These are phyloP conservation scores for Agonopterix heracliana DNA, from an alignment of 2,888 invertebrate species.

Conservation along the genomic window DNA sequence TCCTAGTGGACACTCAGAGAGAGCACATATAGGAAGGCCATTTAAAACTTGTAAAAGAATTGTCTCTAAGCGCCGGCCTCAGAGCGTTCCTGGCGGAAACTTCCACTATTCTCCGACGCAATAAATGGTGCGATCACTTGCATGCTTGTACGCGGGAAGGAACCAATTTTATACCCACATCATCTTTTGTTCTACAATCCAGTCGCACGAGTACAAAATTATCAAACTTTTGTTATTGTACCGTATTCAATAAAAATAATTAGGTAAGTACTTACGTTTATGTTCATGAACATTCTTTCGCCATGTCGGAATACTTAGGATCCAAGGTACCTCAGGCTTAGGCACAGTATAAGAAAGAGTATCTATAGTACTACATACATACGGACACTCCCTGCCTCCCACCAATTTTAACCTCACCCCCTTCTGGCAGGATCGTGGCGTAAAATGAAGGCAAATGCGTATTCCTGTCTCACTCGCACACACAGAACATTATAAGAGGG, in stretches of 20 bases:
- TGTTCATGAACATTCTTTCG: too few relatives aligned
- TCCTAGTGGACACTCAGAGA: slow-evolving; percentile 13
- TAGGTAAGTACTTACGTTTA: too few relatives aligned
- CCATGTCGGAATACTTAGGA: too few relatives aligned
- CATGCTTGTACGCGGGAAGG: slow-evolving; percentile 42
- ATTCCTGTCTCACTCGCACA: too few relatives aligned
- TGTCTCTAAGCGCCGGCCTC: slow-evolving; percentile 45
- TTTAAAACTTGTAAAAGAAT: slow-evolving; percentile 66
- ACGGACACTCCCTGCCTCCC: too few relatives aligned
- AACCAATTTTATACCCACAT: slow-evolving; percentile 40
- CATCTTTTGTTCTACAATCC: slow-evolving; percentile 23
- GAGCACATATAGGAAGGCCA: slow-evolving; percentile 38
- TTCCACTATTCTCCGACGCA: slow-evolving; percentile 59
- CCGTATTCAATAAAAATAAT: neutral
- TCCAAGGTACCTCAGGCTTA: too few relatives aligned
- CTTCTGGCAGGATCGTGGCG: too few relatives aligned
- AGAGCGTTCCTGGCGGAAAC: slow-evolving; percentile 50
- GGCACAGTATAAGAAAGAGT: too few relatives aligned
- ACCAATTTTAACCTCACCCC: too few relatives aligned
- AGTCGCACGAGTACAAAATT: neutral
- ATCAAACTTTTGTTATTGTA: neutral
- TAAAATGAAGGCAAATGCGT: too few relatives aligned
- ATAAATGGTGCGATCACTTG: slow-evolving; percentile 64
- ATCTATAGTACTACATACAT: too few relatives aligned
- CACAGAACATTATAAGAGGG: too few relatives aligned